Evolutionary conservation across 2,797 vertebrate species (phyloP), one percentile per base, ranked within the genome.

Genomic region (Capromys pilorides): DNA sequence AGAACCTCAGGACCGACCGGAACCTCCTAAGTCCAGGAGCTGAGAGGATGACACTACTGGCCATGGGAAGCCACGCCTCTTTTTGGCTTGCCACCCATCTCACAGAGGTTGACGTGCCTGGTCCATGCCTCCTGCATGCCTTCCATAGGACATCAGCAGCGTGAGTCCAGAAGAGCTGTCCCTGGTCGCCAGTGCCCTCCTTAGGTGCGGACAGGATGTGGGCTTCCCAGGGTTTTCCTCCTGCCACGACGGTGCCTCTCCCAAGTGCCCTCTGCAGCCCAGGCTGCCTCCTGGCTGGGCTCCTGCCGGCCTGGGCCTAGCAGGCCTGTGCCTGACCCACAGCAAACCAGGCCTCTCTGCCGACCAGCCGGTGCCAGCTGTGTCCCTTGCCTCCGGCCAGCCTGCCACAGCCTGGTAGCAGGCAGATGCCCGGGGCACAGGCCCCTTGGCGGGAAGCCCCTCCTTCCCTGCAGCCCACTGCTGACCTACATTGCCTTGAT

Each of bases 221-320:
- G 6, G 31, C 88, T 64, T 3, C 10, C 41, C 13, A 13, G 10
- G n/a, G 39, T 8, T 49, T 45, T 45, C 24, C 33, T 13, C 67
- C 19, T 28, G 22, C 0, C n/a, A 6, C 26, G 1, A 3, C 39
- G 21, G 16, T 4, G 11, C 14, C 24, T 61, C 24, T 61, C n/a
- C 31, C 9, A 28, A 22, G 2, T 19, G 3, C 57, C 22, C 59
- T 24, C 28, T 36, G 14, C 69, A 14, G 51, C 22, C 64, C 24
- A 2, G 62, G 57, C 31, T 51, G 22, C n/a, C n/a, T 11, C 22
- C 49, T 19, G 3, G 0, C 51, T 10, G 33, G 21, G 54, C 2
- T 10, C 36, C 0, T 10, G 24, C 1, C 73, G 45, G 66, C n/a
- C n/a, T 12, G 1, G 0, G 19, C 5, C 0, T 4, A 22, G 9